phyloP scores from a whole-genome alignment of 1,140 invertebrate species.

The Spodoptera frugiperda region DNA sequence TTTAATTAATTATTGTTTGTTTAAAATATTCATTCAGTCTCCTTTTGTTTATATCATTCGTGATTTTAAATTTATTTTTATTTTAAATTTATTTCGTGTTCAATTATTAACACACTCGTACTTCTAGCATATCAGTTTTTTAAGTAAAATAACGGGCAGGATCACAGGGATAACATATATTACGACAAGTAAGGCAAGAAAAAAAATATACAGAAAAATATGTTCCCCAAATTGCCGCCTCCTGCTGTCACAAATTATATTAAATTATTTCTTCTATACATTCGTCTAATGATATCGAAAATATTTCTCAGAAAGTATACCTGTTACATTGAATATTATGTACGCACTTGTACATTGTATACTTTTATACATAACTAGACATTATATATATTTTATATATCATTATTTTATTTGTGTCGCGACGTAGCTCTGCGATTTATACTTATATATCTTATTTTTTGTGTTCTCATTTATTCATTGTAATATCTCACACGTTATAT shows the following conservation, averaged over 20 bases:
- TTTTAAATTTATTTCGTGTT: too few species aligned
- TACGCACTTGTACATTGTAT: conserved; percentile 1
- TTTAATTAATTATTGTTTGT: too few species aligned
- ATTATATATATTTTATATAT: background rate
- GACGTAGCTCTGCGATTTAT: background rate
- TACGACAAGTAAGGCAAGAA: background rate
- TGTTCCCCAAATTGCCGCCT: conserved; percentile 29
- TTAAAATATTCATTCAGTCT: too few species aligned
- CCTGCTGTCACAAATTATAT: conserved; percentile 16
- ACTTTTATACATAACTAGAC: background rate
- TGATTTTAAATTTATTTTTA: too few species aligned
- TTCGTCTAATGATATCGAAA: conserved; percentile 33
- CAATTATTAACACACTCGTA: too few species aligned
- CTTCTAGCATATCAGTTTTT: background rate
- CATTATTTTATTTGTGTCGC: conserved; percentile 19
- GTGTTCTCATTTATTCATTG: too few species aligned
- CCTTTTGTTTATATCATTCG: too few species aligned
- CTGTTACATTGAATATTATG: background rate
- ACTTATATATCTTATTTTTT: background rate
- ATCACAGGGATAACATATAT: background rate
- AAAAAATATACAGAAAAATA: conserved; percentile 7
- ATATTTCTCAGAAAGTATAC: conserved; percentile 7
- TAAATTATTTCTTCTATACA: conserved; percentile 24
- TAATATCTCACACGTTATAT: too few species aligned
- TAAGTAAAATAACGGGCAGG: background rate